Base-by-base conservation (phyloP, 2,797 vertebrate genomes). In the Paramormyrops hopkinsi region DNA sequence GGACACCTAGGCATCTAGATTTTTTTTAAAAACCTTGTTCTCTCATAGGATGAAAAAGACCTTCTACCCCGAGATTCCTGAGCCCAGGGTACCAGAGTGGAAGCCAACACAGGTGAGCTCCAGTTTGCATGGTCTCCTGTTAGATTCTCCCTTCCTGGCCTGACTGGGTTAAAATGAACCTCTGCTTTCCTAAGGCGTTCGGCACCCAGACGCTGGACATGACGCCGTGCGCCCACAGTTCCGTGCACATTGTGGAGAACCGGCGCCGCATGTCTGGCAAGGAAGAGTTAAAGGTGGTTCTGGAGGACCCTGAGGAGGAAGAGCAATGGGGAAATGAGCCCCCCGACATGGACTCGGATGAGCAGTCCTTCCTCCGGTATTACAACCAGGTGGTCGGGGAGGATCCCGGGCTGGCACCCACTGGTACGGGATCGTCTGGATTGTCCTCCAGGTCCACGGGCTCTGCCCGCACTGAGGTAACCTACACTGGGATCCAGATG, bases 1-100 rank as follows among this genome's bases (percentile, higher is more conserved):
- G 6, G 73, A 44, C 33, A 41, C 37, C 73, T 41, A 44, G 69
- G 14, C 73, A 2, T 29, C 73, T 6, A 79, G 17, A 41, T 11
- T 33, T 53, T 29, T 25, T 29, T 7, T 29, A 11, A 8, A 54
- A 4, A 22, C 44, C 9, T 22, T 88, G 44, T 37, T 50, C 44
- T 44, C 37, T 69, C 7, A 88, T 94, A 99, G 98, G 98, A 97
- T 99, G 94, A 99, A 99, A 93, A 97, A 95, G 92, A 97, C 97
- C 0, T 98, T 99, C 93, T 99, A 99, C 90, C 98, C 98, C 54
- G 97, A 98, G 92, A 99, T 99, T 93, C 98, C 98, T 0, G 98
- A 98, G 94, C 98, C 98, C 87, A 98, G 98, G 93, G 96, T 97
- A 69, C 69, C 95, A 4, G 92, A 95, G 88, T 97, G 96, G 96